phyloP scores from a whole-genome alignment of 2,797 vertebrate species.

The Poecilia velifera region DNA sequence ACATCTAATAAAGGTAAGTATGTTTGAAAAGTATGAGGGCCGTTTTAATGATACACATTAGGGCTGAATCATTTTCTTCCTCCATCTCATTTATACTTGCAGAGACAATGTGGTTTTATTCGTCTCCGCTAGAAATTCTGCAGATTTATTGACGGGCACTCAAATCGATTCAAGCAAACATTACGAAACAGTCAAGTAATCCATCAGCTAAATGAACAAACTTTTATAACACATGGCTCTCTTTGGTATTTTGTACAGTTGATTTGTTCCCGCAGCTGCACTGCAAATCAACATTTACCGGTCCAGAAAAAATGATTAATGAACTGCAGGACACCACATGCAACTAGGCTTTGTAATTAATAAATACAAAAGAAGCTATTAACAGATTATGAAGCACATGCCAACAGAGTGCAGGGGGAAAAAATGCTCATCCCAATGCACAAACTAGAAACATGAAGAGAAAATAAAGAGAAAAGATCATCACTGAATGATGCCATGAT shows the following conservation, averaged over 20 bases:
- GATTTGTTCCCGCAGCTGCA: conserved; percentile 7
- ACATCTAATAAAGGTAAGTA: background rate
- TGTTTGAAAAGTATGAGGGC: background rate
- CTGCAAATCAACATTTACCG: background rate
- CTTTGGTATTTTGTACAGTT: conserved; percentile 21
- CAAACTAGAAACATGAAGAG: conserved; percentile 8
- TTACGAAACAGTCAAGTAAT: conserved; percentile 42
- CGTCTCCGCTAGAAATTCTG: conserved; percentile 51
- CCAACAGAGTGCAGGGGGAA: conserved; percentile 22
- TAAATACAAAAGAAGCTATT: conserved; percentile 37
- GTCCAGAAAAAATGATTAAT: conserved; percentile 19
- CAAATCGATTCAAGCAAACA: conserved; percentile 61
- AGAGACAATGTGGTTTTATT: conserved; percentile 51
- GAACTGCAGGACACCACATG: background rate
- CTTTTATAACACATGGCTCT: conserved; percentile 35
- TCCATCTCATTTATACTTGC: conserved; percentile 9
- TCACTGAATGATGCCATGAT: background rate
- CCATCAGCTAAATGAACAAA: conserved; percentile 62
- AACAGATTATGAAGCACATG: conserved; percentile 33
- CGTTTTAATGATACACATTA: background rate
- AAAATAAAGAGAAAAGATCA: conserved; percentile 21
- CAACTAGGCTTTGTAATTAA: conserved; percentile 17
- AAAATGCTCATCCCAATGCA: conserved; percentile 51
- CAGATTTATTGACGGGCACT: conserved; percentile 46
- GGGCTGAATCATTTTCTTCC: background rate